Conservation (phyloP, 2,888 invertebrate genomes). For the Cephalotes varians region DNA sequence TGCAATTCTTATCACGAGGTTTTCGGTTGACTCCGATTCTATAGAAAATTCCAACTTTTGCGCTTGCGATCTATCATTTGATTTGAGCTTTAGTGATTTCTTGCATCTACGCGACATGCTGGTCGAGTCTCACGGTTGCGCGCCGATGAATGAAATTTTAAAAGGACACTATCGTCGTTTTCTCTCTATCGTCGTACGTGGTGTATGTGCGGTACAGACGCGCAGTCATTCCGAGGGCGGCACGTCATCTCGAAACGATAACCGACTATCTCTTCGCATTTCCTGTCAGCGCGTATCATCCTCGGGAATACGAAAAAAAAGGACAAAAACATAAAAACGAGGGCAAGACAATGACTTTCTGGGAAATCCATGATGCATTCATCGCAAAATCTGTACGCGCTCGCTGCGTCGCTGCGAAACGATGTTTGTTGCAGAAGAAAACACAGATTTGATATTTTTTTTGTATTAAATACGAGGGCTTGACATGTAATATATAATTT, state of each 20-base stretch:
- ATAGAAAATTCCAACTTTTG: not conserved
- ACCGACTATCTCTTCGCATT: conserved; percentile 72
- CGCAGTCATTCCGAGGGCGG: conserved; percentile 53
- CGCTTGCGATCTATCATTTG: not conserved
- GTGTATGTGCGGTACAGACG: conserved; percentile 21
- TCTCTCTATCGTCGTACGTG: conserved; percentile 41
- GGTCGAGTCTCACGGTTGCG: no score
- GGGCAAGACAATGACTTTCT: conserved; percentile 73
- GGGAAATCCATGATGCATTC: conserved; percentile 67
- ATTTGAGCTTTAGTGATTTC: not conserved
- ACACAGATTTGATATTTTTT: not conserved
- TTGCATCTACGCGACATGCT: not conserved
- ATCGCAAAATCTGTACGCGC: conserved; percentile 56
- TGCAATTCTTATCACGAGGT: not conserved
- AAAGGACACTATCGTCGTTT: conserved; percentile 35
- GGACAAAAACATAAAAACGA: conserved; percentile 71
- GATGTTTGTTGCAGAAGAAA: not conserved
- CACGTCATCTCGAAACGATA: conserved; percentile 71
- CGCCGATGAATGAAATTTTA: conserved; percentile 48
- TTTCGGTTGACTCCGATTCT: not conserved
- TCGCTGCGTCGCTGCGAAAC: not conserved
- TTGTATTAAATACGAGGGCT: not conserved
- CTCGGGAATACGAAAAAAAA: conserved; percentile 63
- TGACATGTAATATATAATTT: no score
- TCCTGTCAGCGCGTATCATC: conserved; percentile 74